Evolutionary conservation across 37 sponge, comb jelly and placozoan species (phyloP), one percentile per base, ranked within the genome.

Genomic region (Haliclona indistincta): DNA sequence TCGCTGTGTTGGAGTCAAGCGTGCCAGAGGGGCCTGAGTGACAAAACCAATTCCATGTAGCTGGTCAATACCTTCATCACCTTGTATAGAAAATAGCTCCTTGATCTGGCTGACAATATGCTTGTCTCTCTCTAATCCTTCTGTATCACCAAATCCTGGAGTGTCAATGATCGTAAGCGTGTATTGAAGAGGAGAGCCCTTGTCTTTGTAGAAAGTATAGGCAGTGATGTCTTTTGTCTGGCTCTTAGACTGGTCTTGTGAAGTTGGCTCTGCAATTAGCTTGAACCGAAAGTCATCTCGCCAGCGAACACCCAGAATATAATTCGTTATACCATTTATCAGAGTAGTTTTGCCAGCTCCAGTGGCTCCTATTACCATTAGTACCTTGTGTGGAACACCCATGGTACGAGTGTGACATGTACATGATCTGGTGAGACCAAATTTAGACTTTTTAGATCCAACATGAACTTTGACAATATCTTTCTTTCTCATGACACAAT

Each of bases 11-110:
- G 63, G 69, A 25, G 82, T 87, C 17, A 87, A 58, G 41, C 82
- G 36, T 33, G 58, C 77, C n/a, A 72, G 51, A 22, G 88, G 49
- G 1, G 82, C 60, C 28, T 87, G 73, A 19, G 62, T 36, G 22
- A 87, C 88, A 75, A 87, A 87, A 1, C 88, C 81, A 67, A 87
- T 76, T 20, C 71, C 88, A 76, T 87, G 54, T 17, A 87, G 32
- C 8, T 75, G 82, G 32, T 75, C 78, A 66, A 87, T 70, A 1
- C 77, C 81, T 43, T 60, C 20, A 13, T 49, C 35, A 0, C 77
- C 81, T 42, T 29, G 34, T 10, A 54, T 72, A 3, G 71, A 38
- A 39, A 87, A 87, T 40, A 87, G 76, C 20, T 75, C 56, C 25
- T 70, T 56, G n/a, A 87, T 87, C 38, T 87, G 82, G 0, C 35